These are phyloP conservation scores for Drosophila eugracilis DNA, from an alignment of 1,140 invertebrate species.

Conservation along the genomic window DNA sequence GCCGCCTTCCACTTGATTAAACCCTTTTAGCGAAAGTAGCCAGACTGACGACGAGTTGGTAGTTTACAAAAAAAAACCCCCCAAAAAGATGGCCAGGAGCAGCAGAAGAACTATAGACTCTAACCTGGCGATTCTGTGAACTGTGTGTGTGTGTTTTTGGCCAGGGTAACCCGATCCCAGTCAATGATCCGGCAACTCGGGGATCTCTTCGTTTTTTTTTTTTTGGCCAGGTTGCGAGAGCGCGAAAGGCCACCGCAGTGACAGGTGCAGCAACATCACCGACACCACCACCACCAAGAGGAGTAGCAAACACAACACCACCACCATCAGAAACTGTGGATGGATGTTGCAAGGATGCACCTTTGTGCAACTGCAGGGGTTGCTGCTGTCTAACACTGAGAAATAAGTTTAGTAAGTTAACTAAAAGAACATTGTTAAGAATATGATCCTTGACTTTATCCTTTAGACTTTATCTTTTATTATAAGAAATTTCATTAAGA, in stretches of 20 bases:
- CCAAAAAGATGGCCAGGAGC: too few species aligned
- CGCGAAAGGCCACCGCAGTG: constrained; percentile 63
- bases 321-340: neutral
- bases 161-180: constrained; percentile 65
- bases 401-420: neutral
- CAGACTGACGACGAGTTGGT: constrained; percentile 47
- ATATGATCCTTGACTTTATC: too few species aligned
- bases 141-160: too few species aligned
- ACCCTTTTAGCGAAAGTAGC: constrained; percentile 63
- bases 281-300: constrained; percentile 22
- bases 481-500: neutral
- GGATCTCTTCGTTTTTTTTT: constrained; percentile 66
- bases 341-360: constrained; percentile 74
- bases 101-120: neutral
- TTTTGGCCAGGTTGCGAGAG: constrained; percentile 23
- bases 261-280: constrained; percentile 64
- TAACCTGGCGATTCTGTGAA: constrained; percentile 68
- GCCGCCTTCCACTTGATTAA: constrained; percentile 80
- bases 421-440: neutral
- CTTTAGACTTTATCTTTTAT: too few species aligned
- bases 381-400: constrained; percentile 27
- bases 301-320: too few species aligned
- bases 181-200: constrained; percentile 72
- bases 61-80: neutral
- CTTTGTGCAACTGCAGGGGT: constrained; percentile 71